Evolutionary conservation across 2,797 vertebrate genomes (phyloP), one percentile per base, ranked within the genome.

Genomic region (Uromys caudimaculatus): DNA sequence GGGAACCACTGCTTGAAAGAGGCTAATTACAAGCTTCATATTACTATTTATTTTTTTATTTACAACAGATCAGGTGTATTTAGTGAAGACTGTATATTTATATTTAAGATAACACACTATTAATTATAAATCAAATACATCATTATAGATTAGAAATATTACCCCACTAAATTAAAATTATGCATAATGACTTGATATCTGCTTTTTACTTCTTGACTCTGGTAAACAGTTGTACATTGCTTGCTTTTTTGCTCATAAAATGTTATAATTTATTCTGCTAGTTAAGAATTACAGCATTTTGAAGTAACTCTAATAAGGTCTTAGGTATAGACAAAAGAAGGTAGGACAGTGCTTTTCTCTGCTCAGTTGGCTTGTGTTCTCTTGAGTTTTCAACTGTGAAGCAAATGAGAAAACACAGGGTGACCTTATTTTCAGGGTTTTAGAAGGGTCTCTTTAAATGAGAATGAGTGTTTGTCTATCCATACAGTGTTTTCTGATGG

Each of bases 311-410:
- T 95, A 47, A 77, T 54, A 38, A 86, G 52, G 89, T 91, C 10
- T 38, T 69, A 58, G 50, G 9, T 71, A 9, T 32, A 95, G 64
- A 90, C n/a, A n/a, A 96, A 78, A 94, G 56, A 85, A 91, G 14
- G 52, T 95, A 78, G 64, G n/a, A 35, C 77, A 88, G 2, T 50
- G 79, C 94, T 90, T 89, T n/a, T 32, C 79, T 90, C 89, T 84
- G 75, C 32, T 95, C 56, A 32, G 13, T 76, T 35, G 92, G 44
- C 50, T 97, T 64, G 93, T 50, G 35, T 93, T 95, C 58, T 94
- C 64, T 94, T 95, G 71, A 78, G 13, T 89, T 89, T 93, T 94
- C 91, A 92, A 96, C 96, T 97, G 88, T 92, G 14, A 47, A 32
- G 8, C 23, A 87, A 77, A 64, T 35, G 86, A 52, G 89, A 83